A percentile compares a stretch with the other conserved stretches of the same genome.
These are phyloP conservation scores for Peromyscus leucopus DNA, from an alignment of 2,113 vertebrate genomes.

Conservation along the genomic window DNA sequence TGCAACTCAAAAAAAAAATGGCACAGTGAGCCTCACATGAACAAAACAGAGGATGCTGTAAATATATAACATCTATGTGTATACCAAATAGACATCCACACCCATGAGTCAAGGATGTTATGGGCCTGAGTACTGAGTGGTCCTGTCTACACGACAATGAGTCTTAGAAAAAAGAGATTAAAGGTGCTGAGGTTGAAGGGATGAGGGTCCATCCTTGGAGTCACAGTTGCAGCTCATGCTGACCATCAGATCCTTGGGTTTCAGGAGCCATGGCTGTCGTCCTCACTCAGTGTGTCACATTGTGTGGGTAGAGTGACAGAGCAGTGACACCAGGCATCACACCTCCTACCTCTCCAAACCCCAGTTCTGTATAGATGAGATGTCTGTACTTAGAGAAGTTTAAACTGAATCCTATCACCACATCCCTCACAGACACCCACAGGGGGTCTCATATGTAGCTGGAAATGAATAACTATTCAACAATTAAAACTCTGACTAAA, in stretches of 20 bases:
- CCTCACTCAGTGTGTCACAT: neutral
- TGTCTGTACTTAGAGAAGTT: neutral
- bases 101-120: accelerated
- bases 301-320: neutral
- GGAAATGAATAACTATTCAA: neutral
- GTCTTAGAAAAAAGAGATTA: neutral
- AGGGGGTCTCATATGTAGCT: accelerated
- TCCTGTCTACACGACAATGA: neutral
- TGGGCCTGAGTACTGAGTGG: neutral
- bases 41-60: neutral
- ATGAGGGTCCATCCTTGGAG: neutral
- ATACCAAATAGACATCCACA: neutral
- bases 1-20: neutral
- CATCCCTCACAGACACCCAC: neutral
- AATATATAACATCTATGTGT: neutral
- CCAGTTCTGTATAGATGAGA: neutral
- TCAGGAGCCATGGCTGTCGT: neutral
- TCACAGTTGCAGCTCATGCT: neutral
- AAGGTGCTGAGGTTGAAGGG: neutral
- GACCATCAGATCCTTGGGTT: neutral
- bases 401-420: neutral
- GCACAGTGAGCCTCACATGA: neutral
- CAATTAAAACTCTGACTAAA: neutral
- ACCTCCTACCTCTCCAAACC: neutral
- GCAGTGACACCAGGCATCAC: neutral